Evolutionary conservation across 1,140 invertebrate species (phyloP).

Genomic region (Drosophila tristis): DNA sequence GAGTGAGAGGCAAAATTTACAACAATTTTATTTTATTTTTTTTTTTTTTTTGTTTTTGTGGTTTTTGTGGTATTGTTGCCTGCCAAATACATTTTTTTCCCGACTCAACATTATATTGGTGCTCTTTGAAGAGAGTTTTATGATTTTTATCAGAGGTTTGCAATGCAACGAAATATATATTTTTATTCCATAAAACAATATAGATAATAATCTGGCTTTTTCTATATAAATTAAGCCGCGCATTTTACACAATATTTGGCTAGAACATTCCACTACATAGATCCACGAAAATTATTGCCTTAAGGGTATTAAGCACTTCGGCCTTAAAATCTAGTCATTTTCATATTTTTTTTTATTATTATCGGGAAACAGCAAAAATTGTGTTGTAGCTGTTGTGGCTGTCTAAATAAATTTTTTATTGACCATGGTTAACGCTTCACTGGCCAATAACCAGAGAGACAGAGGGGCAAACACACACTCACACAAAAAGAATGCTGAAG

Average conservation of each 20-base stretch:
- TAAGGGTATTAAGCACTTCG: too few relatives aligned
- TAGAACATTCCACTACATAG: too few relatives aligned
- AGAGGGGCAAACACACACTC: neutral
- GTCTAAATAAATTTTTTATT: constrained; percentile 82
- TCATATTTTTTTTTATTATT: constrained; percentile 37
- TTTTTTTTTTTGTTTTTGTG: constrained; percentile 31
- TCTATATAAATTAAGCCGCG: too few relatives aligned
- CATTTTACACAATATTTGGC: too few relatives aligned
- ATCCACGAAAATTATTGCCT: too few relatives aligned
- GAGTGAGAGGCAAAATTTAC: constrained; percentile 27
- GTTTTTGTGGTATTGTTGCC: constrained; percentile 16
- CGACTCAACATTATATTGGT: constrained; percentile 27
- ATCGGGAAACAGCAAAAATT: constrained; percentile 65
- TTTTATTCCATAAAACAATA: too few relatives aligned
- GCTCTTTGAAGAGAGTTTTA: too few relatives aligned
- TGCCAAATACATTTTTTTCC: constrained; percentile 38
- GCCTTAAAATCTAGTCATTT: too few relatives aligned
- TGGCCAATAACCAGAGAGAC: constrained; percentile 66
- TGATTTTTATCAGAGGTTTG: too few relatives aligned
- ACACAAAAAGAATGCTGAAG: too few relatives aligned
- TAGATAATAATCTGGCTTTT: too few relatives aligned
- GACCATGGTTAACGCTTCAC: constrained; percentile 80
- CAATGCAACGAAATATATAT: too few relatives aligned
- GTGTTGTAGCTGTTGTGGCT: constrained; percentile 61
- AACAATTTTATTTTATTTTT: constrained; percentile 12